Conservation (phyloP, 2,888 invertebrate genomes). For the Trissolcus brochymenae region DNA sequence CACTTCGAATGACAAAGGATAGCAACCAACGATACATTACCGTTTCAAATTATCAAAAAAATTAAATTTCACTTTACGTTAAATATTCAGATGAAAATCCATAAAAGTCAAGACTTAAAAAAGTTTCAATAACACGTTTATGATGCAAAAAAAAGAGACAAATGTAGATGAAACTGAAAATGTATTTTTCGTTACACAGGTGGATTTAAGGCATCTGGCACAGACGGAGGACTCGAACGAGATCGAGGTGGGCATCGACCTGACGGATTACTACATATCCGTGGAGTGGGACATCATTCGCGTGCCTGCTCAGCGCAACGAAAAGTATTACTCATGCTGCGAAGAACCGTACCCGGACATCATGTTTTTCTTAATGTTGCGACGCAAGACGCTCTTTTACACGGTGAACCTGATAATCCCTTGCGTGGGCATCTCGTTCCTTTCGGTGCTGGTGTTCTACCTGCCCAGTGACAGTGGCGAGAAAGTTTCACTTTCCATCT, state of each 20-base stretch:
- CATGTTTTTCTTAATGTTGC: conserved; percentile 98
- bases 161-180: no score
- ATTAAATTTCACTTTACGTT: conserved; percentile 31
- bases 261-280: conserved; percentile 96
- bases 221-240: conserved; percentile 92
- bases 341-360: conserved; percentile 96
- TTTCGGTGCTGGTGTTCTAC: conserved; percentile 97
- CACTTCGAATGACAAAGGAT: conserved; percentile 20
- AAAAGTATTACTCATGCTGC: conserved; percentile 97
- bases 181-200: conserved; percentile 78
- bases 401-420: conserved; percentile 97
- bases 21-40: conserved; percentile 38
- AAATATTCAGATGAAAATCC: conserved; percentile 25
- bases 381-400: conserved; percentile 96
- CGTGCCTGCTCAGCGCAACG: conserved; percentile 92
- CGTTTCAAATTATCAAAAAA: conserved; percentile 22
- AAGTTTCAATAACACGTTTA: no score
- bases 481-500: conserved; percentile 97
- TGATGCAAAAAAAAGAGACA: no score
- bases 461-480: conserved; percentile 98
- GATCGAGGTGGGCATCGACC: conserved; percentile 93
- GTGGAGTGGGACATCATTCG: conserved; percentile 99
- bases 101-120: background rate
- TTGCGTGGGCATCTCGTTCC: conserved; percentile 97
- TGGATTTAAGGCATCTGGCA: conserved; percentile 91